Percentiles rank a stretch among this genome's conserved stretches.
phyloP scores from a whole-genome alignment of 2,113 vertebrate species.

The Montifringilla adamsi region DNA sequence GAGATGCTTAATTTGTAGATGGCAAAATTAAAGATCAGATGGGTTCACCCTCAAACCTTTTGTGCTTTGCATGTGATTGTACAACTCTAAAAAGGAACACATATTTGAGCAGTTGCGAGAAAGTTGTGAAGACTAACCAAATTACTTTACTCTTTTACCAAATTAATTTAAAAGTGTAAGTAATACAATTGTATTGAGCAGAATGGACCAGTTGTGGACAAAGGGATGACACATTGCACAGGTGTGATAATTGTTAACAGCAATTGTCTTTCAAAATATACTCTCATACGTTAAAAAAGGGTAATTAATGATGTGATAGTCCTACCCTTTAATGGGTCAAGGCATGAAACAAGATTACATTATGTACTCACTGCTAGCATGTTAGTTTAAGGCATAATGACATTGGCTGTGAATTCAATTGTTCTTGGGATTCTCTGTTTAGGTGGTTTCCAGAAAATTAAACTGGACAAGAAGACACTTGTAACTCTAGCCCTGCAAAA shows the following conservation, averaged over 20 bases:
- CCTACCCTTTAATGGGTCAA: conserved; percentile 49
- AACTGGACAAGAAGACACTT: neutral
- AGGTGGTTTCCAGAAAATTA: neutral
- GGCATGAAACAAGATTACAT: neutral
- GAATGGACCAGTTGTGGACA: neutral
- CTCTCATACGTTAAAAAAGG: conserved; percentile 25
- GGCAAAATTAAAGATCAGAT: neutral
- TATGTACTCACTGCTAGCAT: neutral
- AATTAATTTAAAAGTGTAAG: neutral
- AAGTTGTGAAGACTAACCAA: neutral
- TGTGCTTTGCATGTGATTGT: neutral
- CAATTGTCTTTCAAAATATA: conserved; percentile 14
- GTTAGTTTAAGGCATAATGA: neutral
- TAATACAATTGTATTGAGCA: neutral
- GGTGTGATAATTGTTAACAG: neutral
- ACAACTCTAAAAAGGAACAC: neutral
- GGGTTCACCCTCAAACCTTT: neutral
- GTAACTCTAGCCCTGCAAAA: neutral
- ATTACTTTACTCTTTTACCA: neutral
- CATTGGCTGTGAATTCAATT: neutral
- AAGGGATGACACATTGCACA: neutral
- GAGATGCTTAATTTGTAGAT: neutral
- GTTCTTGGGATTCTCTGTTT: neutral
- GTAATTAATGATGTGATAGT: neutral
- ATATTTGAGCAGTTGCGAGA: neutral